Percentiles rank a stretch among this genome's conserved stretches.
Evolutionary conservation across 2,113 vertebrate genomes (phyloP).

Genomic region (Hoplias malabaricus): DNA sequence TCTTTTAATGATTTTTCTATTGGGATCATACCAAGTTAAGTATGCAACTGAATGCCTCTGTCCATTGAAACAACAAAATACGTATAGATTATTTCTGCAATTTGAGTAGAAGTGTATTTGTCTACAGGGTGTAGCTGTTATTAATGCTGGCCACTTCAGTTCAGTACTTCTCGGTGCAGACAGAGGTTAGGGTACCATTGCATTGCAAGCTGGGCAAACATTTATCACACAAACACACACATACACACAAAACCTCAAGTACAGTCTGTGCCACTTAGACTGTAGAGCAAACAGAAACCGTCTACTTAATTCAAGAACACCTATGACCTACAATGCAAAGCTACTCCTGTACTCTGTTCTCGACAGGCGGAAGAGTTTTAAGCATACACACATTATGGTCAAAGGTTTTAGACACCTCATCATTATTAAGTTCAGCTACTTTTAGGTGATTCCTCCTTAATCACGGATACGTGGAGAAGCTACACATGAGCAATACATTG

Average conservation of each 20-base stretch:
- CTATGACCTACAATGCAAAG: neutral
- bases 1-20: too few relatives aligned
- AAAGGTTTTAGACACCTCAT: too few relatives aligned
- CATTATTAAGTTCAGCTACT: too few relatives aligned
- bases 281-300: slow-evolving; percentile 36
- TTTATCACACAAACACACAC: slow-evolving; percentile 9
- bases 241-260: slow-evolving; percentile 21
- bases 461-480: too few relatives aligned
- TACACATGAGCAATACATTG: too few relatives aligned
- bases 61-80: too few relatives aligned
- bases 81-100: too few relatives aligned
- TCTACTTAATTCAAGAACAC: slow-evolving; percentile 1
- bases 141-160: neutral
- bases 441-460: too few relatives aligned
- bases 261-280: slow-evolving; percentile 14
- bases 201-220: slow-evolving; percentile 32
- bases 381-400: too few relatives aligned
- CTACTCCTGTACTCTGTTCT: neutral
- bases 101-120: slow-evolving; percentile 16
- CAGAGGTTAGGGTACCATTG: slow-evolving; percentile 36
- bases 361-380: slow-evolving; percentile 23
- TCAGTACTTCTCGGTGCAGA: slow-evolving; percentile 8
- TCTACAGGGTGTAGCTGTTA: slow-evolving; percentile 29
- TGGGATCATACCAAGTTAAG: too few relatives aligned
- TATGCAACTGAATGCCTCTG: too few relatives aligned